A percentile compares a stretch with the other conserved stretches of the same genome.
These are phyloP conservation scores for Falco concolor DNA, from an alignment of 2,797 vertebrate species.

Conservation along the genomic window DNA sequence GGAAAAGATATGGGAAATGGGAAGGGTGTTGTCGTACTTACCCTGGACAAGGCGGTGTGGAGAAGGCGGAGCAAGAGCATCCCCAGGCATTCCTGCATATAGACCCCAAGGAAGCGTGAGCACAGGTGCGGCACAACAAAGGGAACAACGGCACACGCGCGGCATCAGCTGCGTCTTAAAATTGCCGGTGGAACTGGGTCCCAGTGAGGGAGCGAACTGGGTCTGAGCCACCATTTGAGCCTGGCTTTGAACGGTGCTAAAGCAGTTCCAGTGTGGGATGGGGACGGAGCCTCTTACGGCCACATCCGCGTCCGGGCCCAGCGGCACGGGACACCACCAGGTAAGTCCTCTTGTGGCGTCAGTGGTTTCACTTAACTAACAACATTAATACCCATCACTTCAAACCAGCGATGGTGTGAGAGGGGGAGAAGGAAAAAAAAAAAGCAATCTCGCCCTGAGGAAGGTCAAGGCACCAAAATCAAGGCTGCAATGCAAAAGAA, in stretches of 20 bases:
- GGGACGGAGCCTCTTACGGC: not conserved
- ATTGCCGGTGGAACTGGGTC: accelerated
- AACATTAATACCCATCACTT: accelerated
- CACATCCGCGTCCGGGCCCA: accelerated
- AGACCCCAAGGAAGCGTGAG: accelerated
- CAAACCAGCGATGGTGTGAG: accelerated
- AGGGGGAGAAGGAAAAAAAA: not conserved
- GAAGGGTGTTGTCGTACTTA: not conserved
- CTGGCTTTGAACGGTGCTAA: accelerated
- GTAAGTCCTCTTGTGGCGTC: not conserved
- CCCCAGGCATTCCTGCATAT: accelerated
- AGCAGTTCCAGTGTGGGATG: accelerated
- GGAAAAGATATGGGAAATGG: not conserved
- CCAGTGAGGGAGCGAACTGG: accelerated
- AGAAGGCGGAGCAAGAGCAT: not conserved
- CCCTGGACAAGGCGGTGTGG: accelerated
- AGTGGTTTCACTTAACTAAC: accelerated
- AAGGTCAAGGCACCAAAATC: not conserved
- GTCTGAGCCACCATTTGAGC: accelerated
- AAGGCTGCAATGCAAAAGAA: not conserved
- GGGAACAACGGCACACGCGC: accelerated
- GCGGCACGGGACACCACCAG: not conserved
- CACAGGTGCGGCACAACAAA: accelerated
- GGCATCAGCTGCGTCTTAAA: accelerated
- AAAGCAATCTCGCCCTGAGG: not conserved